These are phyloP conservation scores for Elysia chlorotica DNA, from an alignment of 1,140 invertebrate species.

Conservation along the genomic window DNA sequence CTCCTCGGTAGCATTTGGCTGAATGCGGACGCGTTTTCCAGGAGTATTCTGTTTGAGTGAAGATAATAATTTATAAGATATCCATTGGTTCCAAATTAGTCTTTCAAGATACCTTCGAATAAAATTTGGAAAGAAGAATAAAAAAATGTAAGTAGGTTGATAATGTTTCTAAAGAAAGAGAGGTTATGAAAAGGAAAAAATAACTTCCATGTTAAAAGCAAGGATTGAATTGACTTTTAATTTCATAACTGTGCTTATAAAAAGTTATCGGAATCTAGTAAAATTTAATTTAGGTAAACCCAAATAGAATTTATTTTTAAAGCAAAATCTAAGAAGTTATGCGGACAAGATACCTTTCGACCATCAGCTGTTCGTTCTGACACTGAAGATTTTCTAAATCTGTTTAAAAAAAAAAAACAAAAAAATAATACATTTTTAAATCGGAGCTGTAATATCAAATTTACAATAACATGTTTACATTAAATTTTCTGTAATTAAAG, in stretches of 20 bases:
- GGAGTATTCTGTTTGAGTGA: not conserved
- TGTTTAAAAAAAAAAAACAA: not conserved
- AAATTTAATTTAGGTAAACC: not conserved
- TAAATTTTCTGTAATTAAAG: too few species aligned
- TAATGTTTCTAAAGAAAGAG: not conserved
- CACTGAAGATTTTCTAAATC: conserved; percentile 1
- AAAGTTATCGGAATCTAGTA: not conserved
- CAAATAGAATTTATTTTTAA: not conserved
- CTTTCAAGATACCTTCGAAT: not conserved
- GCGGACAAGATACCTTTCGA: not conserved
- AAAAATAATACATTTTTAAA: not conserved
- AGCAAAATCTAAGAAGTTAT: not conserved
- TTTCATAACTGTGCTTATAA: not conserved
- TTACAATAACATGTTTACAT: too few species aligned
- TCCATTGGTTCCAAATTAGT: not conserved
- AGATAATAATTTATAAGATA: not conserved
- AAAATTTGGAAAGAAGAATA: too few species aligned
- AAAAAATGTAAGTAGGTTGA: not conserved
- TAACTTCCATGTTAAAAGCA: not conserved
- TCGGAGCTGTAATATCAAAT: too few species aligned
- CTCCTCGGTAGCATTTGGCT: not conserved
- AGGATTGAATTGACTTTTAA: not conserved
- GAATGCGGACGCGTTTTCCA: not conserved
- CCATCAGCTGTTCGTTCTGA: not conserved
- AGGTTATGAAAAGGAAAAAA: not conserved